Evolutionary conservation across 2,797 vertebrate species (phyloP), one percentile per base, ranked within the genome.

Genomic region (Tolypeutes matacus): DNA sequence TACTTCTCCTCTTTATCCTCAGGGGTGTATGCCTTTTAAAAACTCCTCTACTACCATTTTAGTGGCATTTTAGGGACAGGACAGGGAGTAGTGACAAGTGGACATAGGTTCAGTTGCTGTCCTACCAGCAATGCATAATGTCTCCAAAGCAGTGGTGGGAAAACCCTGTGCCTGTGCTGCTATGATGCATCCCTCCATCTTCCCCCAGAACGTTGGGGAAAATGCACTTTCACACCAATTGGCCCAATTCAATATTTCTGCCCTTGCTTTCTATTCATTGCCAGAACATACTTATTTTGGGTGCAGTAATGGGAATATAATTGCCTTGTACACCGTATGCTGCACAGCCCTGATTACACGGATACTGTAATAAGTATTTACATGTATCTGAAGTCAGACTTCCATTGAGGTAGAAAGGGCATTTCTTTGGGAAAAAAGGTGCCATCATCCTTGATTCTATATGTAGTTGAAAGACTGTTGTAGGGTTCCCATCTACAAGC

Each of bases 271-370:
- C 39, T 10, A n/a, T 1, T 51, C 72, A 25, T 4, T 20, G 76
- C 31, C 34, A 18, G 70, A 51, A 72, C 7, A 65, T 15, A 0
- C 1, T 2, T 23, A 36, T 64, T 15, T 39, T 23, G 12, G 64
- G 34, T 4, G 27, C 11, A 72, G 17, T 29, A 17, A 56, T 39
- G n/a, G 25, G 4, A 20, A 13, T 53, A 10, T 6, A 2, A 13
- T 8, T 1, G 3, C 18, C 17, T 3, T 7, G 23, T 1, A 34
- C 0, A 13, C 5, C 20, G 1, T 18, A 56, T 4, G 64, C 49
- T 73, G 8, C n/a, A 10, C 15, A n/a, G 70, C 34, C 51, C 23
- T 17, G 12, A 34, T 14, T 10, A 18, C 14, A 17, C 0, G 21
- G 51, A 34, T 2, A 14, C 25, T 3, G 6, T 29, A 60, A 15